Evolutionary conservation across 2,797 vertebrate genomes (phyloP), one percentile per base, ranked within the genome.

Genomic region (Spondyliosoma cantharus): DNA sequence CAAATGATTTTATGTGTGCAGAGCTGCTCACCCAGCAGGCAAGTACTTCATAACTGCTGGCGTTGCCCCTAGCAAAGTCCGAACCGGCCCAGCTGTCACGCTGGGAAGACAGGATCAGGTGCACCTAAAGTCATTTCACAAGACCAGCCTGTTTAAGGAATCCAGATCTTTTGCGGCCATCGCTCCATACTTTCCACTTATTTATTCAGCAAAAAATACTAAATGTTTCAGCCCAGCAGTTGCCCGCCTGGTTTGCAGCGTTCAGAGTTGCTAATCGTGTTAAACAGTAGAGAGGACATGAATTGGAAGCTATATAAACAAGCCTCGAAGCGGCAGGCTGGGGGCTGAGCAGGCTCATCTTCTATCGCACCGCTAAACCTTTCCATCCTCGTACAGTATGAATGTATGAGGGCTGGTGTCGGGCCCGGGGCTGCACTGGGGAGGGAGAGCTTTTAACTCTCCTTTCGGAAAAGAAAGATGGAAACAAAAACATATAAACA

Each of bases 121-220:
- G 43, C 80, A 86, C 84, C 87, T 89, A 79, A 92, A 89, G 87
- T 81, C 80, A 83, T 91, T 90, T 90, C 57, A 78, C 63, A 69
- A 68, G 60, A 78, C 22, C 76, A 15, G 53, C 59, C 74, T 81
- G 74, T 80, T 74, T 45, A 61, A 75, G 62, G 42, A 56, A 52
- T 76, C 74, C 75, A 82, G 57, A 83, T 78, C 78, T 80, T 61
- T 57, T 57, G 60, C 73, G 65, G 76, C 85, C 72, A 78, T 86
- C 65, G 64, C 27, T 76, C 53, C 27, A 77, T 63, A 71, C 62
- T 70, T 73, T 73, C 52, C 74, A 68, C 29, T 79, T 78, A 86
- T 90, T 87, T 85, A 76, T 84, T 81, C 79, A 81, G 53, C 64
- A 72, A 68, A 86, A 15, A 15, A 88, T 57, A 65, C 80, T 24